phyloP scores from a whole-genome alignment of 2,888 invertebrate genomes.

The Piscicola geometra region DNA sequence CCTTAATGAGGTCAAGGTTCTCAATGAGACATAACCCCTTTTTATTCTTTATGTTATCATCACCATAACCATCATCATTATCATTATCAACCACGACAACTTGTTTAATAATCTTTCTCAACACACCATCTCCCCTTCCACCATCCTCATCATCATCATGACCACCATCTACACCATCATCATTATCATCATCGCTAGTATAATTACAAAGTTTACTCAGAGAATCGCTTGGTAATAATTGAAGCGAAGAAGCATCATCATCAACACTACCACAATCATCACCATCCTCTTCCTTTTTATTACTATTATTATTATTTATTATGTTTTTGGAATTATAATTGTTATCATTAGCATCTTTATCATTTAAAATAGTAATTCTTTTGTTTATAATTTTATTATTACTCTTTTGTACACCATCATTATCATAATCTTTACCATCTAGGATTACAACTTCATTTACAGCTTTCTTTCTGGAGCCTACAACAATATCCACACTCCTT shows the following conservation, averaged over 20 bases:
- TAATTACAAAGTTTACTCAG: too few relatives aligned
- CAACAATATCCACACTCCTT: too few relatives aligned
- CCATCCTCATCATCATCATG: too few relatives aligned
- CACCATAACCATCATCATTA: background rate
- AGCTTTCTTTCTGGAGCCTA: too few relatives aligned
- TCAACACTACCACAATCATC: too few relatives aligned
- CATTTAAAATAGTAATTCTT: background rate
- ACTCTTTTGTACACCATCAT: background rate
- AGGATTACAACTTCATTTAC: too few relatives aligned
- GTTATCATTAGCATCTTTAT: background rate
- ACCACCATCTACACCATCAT: too few relatives aligned
- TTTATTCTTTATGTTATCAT: background rate
- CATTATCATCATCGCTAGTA: background rate
- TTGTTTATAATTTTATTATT: background rate
- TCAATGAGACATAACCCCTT: background rate
- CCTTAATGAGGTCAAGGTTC: background rate
- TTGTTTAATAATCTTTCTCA: background rate
- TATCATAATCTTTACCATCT: background rate
- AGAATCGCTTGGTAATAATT: background rate
- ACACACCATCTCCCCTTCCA: too few relatives aligned
- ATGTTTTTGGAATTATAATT: background rate
- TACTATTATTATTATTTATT: too few relatives aligned
- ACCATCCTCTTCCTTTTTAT: too few relatives aligned
- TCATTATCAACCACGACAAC: background rate
- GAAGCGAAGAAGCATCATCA: background rate